phyloP scores from a whole-genome alignment of 2,113 vertebrate genomes.

The Percopsis transmontana region DNA sequence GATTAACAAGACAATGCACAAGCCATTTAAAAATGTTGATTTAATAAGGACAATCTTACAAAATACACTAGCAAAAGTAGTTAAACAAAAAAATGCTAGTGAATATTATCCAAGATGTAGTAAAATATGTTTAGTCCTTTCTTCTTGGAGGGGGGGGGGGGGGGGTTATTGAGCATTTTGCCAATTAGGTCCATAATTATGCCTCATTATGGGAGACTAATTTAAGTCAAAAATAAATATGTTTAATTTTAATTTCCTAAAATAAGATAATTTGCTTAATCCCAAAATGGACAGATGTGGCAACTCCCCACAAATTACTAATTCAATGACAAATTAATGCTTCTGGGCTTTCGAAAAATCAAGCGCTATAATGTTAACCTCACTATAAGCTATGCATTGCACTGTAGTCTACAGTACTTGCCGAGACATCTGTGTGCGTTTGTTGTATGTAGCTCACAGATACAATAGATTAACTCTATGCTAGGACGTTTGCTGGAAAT shows the following conservation, averaged over 20 bases:
- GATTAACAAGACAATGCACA: background rate
- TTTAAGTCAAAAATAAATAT: conserved; percentile 48
- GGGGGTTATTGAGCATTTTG: no score
- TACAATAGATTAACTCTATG: background rate
- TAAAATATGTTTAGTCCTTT: conserved; percentile 43
- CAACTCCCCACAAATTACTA: background rate
- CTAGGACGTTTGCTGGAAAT: background rate
- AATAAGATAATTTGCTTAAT: conserved; percentile 12
- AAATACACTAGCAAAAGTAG: background rate
- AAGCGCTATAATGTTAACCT: background rate
- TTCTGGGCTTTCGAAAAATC: background rate
- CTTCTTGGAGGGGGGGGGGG: no score
- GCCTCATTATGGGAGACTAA: background rate
- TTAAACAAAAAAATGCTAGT: conserved; percentile 3
- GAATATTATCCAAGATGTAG: background rate
- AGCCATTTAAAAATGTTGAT: conserved; percentile 6
- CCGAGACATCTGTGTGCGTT: no score
- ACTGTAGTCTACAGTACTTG: background rate
- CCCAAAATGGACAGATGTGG: conserved; percentile 1
- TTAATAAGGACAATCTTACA: conserved; percentile 35
- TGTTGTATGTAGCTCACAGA: no score
- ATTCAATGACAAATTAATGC: conserved; percentile 6
- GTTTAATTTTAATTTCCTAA: background rate
- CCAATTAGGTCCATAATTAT: background rate
- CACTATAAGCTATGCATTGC: background rate